Evolutionary conservation across 2,888 invertebrate species (phyloP), one percentile per base, ranked within the genome.

Genomic region (Mycogona germanica): DNA sequence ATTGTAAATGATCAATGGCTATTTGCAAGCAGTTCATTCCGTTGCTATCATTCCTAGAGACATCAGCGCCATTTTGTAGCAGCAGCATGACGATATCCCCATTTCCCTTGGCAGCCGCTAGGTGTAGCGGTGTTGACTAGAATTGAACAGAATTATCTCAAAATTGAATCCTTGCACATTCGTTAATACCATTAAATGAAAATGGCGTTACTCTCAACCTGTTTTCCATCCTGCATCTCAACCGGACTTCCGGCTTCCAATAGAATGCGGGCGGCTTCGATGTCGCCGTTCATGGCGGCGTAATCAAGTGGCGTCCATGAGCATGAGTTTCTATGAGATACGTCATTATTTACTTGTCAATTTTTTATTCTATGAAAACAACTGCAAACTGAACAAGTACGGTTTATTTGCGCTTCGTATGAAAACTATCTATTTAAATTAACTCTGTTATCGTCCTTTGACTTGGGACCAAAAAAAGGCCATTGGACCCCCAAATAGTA

Each of bases 271-370:
- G 67, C 65, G n/a, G 70, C 72, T 2, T 66, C 60, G 56, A 66
- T 68, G 59, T 72, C 72, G n/a, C 71, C 71, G 56, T 72, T 62
- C 71, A 72, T 72, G 52, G 70, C 69, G 7, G 71, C 70, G 59
- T 66, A 71, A 59, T 72, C 71, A 5, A 72, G 62, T 0, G 72
- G 69, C 5, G 71, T 70, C 57, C 72, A 71, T 54, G 68, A 61
- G 46, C 65, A 65, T 53, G 66, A 67, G 62, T 73, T 73, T 50
- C 72, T 70, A 54, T n/a, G n/a, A n/a, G n/a, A n/a, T n/a, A n/a
- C n/a, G n/a, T n/a, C n/a, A n/a, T n/a, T n/a, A n/a, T n/a, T n/a
- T n/a, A n/a, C n/a, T n/a, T n/a, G n/a, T n/a, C n/a, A n/a, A n/a
- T n/a, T n/a, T n/a, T n/a, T n/a, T n/a, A n/a, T n/a, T n/a, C n/a